These are phyloP conservation scores for Clostera curtula DNA, from an alignment of 2,888 invertebrate genomes.

Conservation along the genomic window DNA sequence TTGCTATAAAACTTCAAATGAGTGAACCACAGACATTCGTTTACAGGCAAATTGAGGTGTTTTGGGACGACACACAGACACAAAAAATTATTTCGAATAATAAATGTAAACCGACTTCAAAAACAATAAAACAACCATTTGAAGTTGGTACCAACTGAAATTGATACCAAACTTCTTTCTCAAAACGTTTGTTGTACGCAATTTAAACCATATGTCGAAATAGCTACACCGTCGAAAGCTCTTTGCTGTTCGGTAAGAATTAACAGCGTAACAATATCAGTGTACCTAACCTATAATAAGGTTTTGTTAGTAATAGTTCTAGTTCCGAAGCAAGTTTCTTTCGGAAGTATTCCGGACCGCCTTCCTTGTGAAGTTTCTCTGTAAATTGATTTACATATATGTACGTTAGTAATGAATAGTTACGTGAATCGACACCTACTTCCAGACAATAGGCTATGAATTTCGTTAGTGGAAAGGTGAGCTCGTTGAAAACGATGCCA, in stretches of 20 bases:
- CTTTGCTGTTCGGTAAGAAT: neutral
- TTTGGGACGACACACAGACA: no score
- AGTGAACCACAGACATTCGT: no score
- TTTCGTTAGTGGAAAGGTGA: constrained; percentile 11
- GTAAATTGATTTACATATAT: constrained; percentile 38
- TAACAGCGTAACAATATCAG: neutral
- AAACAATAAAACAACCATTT: no score
- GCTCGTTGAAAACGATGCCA: constrained; percentile 13
- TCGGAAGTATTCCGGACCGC: constrained; percentile 30
- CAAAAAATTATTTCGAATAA: no score
- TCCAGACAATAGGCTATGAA: constrained; percentile 18
- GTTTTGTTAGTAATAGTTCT: constrained; percentile 12
- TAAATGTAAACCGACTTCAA: no score
- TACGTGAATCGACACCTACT: constrained; percentile 15
- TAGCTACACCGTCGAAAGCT: neutral
- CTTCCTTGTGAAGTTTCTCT: constrained; percentile 51
- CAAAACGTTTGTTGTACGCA: no score
- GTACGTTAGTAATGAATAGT: constrained; percentile 18
- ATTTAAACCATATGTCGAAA: neutral
- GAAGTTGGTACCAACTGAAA: no score
- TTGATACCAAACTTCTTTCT: no score
- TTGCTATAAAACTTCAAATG: no score
- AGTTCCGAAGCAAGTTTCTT: constrained; percentile 15
- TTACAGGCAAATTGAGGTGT: no score
- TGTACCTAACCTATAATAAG: constrained; percentile 9